Base-by-base conservation (phyloP, 2,113 vertebrate species). In the Phodopus roborovskii region DNA sequence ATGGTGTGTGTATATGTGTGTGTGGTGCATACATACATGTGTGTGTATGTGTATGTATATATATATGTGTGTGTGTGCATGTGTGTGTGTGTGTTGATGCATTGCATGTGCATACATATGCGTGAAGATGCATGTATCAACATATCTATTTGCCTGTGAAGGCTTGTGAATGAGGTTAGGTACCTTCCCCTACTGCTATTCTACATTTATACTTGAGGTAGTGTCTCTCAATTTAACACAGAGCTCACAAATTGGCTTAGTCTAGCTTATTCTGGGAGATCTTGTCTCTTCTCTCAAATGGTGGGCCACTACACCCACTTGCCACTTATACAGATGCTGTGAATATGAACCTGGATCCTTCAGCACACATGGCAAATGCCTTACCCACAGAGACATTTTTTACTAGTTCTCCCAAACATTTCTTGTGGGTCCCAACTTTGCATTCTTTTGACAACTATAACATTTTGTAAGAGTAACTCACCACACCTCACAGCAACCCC, bases 141-240 rank as follows among this genome's bases (percentile, higher is more conserved):
- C 0, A 0, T 17, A 48, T 48, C 9, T 28, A 22, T 22, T 9
- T 33, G 12, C 17, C 42, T 85, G 5, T 30, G 17, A 42, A 36
- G 28, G 5, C 42, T 22, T 85, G 28, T 45, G 5, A 1, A 42
- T 45, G 12, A 64, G 1, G 5, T 33, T 66, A 22, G 9, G 17
- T 68, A 48, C 36, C 28, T 22, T 66, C 28, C 19, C 42, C 45
- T 68, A 22, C 13, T 90, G n/a, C 8, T 24, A 45, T 24, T 84
- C 60, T 26, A 84, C 8, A 30, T 62, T 84, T 96, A 85, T 96
- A 93, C 88, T n/a, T 92, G 53, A 33, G 19, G 48, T 24, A 48
- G 28, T 8, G 17, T 84, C 3, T 42, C 39, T 85, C 28, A 85
- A 2, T 48, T 64, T 64, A 66, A 66, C 28, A 3, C 8, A 64